Evolutionary conservation across 2,888 invertebrate genomes (phyloP).

Genomic region (Meganola albula): DNA sequence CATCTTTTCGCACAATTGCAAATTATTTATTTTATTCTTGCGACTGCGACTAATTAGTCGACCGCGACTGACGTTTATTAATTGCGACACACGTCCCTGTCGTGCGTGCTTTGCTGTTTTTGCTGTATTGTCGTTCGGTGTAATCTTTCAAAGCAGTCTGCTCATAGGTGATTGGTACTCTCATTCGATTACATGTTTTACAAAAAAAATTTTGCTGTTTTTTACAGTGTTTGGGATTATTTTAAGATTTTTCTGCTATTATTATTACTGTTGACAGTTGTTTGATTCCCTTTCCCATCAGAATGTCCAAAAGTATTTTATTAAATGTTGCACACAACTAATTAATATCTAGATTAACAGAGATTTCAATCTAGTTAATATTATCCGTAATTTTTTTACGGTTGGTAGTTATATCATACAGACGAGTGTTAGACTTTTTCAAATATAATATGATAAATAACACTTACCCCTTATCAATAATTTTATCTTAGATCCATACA

Average conservation of each 20-base stretch:
- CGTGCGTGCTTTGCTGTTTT: slow-evolving; percentile 34
- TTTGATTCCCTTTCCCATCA: no score
- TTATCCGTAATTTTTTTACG: no score
- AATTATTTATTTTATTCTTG: slow-evolving; percentile 54
- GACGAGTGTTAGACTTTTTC: no score
- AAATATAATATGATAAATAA: no score
- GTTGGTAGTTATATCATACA: no score
- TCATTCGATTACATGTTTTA: slow-evolving; percentile 31
- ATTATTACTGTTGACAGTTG: no score
- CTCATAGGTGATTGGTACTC: slow-evolving; percentile 33
- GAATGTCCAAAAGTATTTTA: no score
- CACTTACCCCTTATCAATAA: no score
- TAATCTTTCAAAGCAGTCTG: slow-evolving; percentile 53
- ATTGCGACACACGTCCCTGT: slow-evolving; percentile 68
- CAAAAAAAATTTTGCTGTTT: slow-evolving; percentile 16
- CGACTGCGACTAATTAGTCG: slow-evolving; percentile 69
- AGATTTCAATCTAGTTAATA: no score
- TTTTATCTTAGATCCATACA: no score
- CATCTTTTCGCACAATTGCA: slow-evolving; percentile 40
- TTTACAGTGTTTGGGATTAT: slow-evolving; percentile 19
- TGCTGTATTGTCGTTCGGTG: slow-evolving; percentile 45
- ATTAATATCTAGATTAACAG: no score
- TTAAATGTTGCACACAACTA: no score
- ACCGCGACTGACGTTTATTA: slow-evolving; percentile 67
- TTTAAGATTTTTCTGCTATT: slow-evolving; percentile 19